Evolutionary conservation across 2,888 invertebrate species (phyloP).

Genomic region (Bellardia pandia): DNA sequence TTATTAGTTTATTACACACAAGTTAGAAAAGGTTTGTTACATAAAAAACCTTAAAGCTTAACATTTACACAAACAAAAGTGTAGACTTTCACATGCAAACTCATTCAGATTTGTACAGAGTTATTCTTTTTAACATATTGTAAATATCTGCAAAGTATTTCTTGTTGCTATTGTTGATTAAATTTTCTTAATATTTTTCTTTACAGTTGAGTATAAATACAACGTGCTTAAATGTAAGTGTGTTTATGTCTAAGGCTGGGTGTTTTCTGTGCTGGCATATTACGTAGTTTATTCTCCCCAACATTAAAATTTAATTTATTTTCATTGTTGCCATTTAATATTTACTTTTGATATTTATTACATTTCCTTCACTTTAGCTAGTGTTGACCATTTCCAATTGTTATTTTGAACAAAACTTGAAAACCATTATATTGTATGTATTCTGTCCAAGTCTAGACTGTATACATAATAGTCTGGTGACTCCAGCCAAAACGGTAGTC

Average conservation of each 20-base stretch:
- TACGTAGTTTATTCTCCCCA: neutral
- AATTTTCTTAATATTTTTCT: neutral
- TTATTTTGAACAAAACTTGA: neutral
- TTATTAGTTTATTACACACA: conserved; percentile 49
- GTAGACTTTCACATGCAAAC: too few species aligned
- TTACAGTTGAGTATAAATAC: neutral
- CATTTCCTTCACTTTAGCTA: neutral
- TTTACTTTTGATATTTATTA: conserved; percentile 47
- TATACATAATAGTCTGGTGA: too few species aligned
- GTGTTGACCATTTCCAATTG: neutral
- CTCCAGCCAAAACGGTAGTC: too few species aligned
- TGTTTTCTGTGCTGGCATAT: neutral
- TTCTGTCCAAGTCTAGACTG: neutral
- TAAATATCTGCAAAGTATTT: neutral
- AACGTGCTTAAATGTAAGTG: neutral
- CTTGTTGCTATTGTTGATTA: too few species aligned
- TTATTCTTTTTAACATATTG: too few species aligned
- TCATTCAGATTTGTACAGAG: too few species aligned
- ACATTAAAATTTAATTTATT: conserved; percentile 58
- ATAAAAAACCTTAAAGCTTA: conserved; percentile 32
- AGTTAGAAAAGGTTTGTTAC: conserved; percentile 1
- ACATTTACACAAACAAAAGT: neutral
- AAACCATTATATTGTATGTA: neutral
- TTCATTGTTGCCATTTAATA: conserved; percentile 52
- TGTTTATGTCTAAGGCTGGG: neutral